phyloP scores from a whole-genome alignment of 1,140 invertebrate species.

The Diabrotica undecimpunctata region DNA sequence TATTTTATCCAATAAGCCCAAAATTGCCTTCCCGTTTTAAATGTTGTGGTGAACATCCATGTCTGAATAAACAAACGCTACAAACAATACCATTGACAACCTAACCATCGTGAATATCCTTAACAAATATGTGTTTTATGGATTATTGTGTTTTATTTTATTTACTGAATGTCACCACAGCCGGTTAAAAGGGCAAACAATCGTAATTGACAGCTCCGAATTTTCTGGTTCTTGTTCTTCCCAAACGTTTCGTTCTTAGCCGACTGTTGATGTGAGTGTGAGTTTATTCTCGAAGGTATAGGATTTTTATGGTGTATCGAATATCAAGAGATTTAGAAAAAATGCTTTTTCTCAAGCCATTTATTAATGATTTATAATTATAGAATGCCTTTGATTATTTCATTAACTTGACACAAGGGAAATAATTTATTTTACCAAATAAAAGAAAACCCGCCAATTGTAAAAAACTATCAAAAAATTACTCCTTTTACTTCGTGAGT shows the following conservation, averaged over 20 bases:
- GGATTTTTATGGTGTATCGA: not conserved
- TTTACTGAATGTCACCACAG: conserved; percentile 42
- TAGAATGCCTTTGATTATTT: too few species aligned
- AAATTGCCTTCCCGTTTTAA: too few species aligned
- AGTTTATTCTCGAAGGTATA: not conserved
- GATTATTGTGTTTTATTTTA: conserved; percentile 44
- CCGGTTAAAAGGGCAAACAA: conserved; percentile 42
- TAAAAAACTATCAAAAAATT: too few species aligned
- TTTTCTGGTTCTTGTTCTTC: not conserved
- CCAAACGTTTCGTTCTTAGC: not conserved
- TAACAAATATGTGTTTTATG: conserved; percentile 42
- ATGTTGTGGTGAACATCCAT: not conserved
- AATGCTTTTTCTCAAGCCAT: not conserved
- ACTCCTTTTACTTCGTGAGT: too few species aligned
- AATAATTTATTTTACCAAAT: too few species aligned
- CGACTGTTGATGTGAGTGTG: not conserved
- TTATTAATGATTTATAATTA: too few species aligned
- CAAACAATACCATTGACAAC: conserved; percentile 26
- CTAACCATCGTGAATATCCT: conserved; percentile 39
- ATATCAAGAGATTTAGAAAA: not conserved
- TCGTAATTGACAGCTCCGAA: conserved; percentile 29
- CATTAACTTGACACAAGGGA: too few species aligned
- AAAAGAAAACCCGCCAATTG: too few species aligned
- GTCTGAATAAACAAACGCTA: conserved; percentile 15
- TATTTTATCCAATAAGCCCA: too few species aligned